A percentile compares a stretch with the other conserved stretches of the same genome.
These are phyloP conservation scores for Exaiptasia diaphana DNA, from an alignment of 64 coral and sea anemone species.

Conservation along the genomic window DNA sequence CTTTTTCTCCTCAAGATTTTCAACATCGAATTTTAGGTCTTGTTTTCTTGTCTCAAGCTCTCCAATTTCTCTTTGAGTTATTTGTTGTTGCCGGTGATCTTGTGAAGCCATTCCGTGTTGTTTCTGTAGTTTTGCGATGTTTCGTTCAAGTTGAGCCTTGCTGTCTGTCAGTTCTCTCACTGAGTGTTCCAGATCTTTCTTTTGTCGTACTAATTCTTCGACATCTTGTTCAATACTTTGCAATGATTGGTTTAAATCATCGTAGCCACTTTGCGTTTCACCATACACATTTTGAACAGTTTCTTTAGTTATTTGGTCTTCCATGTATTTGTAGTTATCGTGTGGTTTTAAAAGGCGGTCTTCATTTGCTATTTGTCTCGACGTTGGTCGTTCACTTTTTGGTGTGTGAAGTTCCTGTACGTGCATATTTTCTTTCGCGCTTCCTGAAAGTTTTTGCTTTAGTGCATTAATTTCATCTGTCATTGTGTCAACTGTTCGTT, in stretches of 20 bases:
- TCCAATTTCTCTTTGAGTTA: not conserved
- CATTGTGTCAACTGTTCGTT: conserved; percentile 49
- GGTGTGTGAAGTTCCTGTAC: not conserved
- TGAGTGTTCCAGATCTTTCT: not conserved
- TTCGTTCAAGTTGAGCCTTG: not conserved
- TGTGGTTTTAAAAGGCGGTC: not conserved
- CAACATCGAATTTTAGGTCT: not conserved
- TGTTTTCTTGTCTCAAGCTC: not conserved
- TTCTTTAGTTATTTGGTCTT: not conserved
- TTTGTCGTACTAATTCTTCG: not conserved
- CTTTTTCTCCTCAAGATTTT: not conserved
- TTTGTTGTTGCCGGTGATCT: not conserved
- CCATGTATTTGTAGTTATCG: not conserved
- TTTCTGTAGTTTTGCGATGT: not conserved
- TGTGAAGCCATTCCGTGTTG: not conserved
- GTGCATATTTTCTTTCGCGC: not conserved
- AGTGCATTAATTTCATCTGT: not conserved
- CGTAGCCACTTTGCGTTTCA: not conserved
- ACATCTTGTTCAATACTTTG: not conserved
- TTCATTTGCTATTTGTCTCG: not conserved
- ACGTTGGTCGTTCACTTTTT: not conserved
- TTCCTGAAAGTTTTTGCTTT: not conserved
- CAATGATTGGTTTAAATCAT: not conserved
- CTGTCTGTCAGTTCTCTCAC: not conserved
- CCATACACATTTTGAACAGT: not conserved